Evolutionary conservation across 2,888 invertebrate species (phyloP), one percentile per base, ranked within the genome.

Genomic region (Ormyrus nitidulus): DNA sequence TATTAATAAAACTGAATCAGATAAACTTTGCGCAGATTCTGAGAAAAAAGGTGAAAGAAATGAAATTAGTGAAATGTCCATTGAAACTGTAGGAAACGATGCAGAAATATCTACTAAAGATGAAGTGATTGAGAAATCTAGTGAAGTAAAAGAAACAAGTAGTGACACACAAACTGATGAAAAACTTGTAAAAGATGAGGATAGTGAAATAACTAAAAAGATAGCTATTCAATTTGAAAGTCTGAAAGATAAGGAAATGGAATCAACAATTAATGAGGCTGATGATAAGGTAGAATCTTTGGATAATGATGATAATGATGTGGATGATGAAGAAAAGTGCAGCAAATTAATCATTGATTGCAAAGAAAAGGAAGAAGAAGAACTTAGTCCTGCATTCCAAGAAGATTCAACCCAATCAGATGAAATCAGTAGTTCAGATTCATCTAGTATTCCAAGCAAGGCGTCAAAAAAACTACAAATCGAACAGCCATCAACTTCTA

Each of bases 21-120:
- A 53, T 13, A 82, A 79, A 11, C 46, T 66, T 11, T 62, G 81
- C 19, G 49, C 78, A 46, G 65, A 72, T 46, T 10, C 66, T 75
- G 56, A 66, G 19, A 53, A 70, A 34, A n/a, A 58, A 58, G 11
- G n/a, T 11, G 68, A 71, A 64, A 51, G 48, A 49, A 13, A 49
- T 51, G 59, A 69, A 70, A 56, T 61, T 11, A 34, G 34, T 64
- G 13, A 44, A 68, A 51, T n/a, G n/a, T 56, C 5, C n/a, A 56
- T 11, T 2, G 62, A 56, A 76, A 62, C 68, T 46, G 64, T 9
- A 44, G 6, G 4, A 34, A 34, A 4, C 34, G 4, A 34, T 34
- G 34, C 34, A 34, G 4, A 34, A 34, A 4, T 11, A n/a, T n/a
- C 19, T 13, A 13, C 5, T 13, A 13, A 58, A 10, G 44, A 64